These are phyloP conservation scores for Eretmocerus hayati DNA, from an alignment of 2,888 invertebrate species.

Conservation along the genomic window DNA sequence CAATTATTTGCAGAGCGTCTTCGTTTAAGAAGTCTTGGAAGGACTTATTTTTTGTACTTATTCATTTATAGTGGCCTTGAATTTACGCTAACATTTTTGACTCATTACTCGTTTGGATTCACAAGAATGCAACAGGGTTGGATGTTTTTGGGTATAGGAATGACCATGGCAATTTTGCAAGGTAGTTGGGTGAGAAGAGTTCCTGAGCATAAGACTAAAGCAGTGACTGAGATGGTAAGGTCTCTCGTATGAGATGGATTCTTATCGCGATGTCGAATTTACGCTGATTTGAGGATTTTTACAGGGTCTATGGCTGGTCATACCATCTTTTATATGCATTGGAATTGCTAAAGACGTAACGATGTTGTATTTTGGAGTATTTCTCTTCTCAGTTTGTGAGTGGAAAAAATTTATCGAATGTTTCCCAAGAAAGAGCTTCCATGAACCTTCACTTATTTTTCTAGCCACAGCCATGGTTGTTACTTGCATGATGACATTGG, in stretches of 20 bases:
- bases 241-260: too few species aligned
- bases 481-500: slow-evolving; percentile 88
- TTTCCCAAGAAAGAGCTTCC: too few species aligned
- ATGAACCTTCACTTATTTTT: slow-evolving; percentile 24
- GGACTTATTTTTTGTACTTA: slow-evolving; percentile 82
- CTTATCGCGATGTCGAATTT: background rate
- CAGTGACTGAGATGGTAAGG: slow-evolving; percentile 58
- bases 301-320: slow-evolving; percentile 72
- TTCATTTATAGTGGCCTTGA: slow-evolving; percentile 95
- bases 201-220: slow-evolving; percentile 63
- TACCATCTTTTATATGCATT: slow-evolving; percentile 79
- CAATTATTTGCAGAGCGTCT: slow-evolving; percentile 54
- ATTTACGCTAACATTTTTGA: slow-evolving; percentile 94
- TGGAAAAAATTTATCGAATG: slow-evolving; percentile 52
- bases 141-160: slow-evolving; percentile 91
- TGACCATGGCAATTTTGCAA: slow-evolving; percentile 86
- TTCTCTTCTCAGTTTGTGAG: slow-evolving; percentile 87
- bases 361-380: slow-evolving; percentile 73
- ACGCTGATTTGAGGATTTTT: slow-evolving; percentile 13
- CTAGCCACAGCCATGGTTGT: slow-evolving; percentile 87
- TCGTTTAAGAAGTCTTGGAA: slow-evolving; percentile 62
- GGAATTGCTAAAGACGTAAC: slow-evolving; percentile 59
- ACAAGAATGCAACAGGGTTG: slow-evolving; percentile 94
- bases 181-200: slow-evolving; percentile 82
- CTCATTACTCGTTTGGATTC: slow-evolving; percentile 85